These are phyloP conservation scores for Osmoderma eremita DNA, from an alignment of 2,888 invertebrate genomes.

Conservation along the genomic window DNA sequence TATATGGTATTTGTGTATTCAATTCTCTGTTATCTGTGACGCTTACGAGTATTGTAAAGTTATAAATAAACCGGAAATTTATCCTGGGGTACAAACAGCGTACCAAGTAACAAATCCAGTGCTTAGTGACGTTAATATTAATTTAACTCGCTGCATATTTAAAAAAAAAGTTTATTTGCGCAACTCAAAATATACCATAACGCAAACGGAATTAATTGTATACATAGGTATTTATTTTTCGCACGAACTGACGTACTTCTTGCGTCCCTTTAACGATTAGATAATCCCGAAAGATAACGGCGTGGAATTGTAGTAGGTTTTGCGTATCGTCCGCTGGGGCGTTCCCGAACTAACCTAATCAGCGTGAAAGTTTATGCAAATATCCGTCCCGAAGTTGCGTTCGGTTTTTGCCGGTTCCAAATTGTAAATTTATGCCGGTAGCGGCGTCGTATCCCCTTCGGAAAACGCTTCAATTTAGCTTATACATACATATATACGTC, in stretches of 20 bases:
- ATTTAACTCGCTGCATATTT: neutral
- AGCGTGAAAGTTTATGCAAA: constrained; percentile 34
- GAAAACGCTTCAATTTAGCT: constrained; percentile 20
- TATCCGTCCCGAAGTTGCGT: neutral
- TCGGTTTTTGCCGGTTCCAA: constrained; percentile 28
- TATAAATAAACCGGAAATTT: constrained; percentile 30
- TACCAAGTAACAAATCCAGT: constrained; percentile 14
- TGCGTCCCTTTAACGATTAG: constrained; percentile 33
- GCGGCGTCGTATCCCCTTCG: neutral
- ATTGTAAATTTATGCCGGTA: constrained; percentile 36
- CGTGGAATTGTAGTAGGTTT: constrained; percentile 9
- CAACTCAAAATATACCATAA: constrained; percentile 31
- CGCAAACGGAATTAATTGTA: constrained; percentile 14
- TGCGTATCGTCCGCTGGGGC: constrained; percentile 23
- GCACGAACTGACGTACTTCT: constrained; percentile 28
- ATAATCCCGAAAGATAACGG: constrained; percentile 25
- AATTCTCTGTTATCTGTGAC: constrained; percentile 17
- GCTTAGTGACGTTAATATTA: constrained; percentile 15
- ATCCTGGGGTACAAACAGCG: constrained; percentile 18
- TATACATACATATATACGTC: too few relatives aligned
- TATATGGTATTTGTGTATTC: constrained; percentile 2
- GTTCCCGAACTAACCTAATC: constrained; percentile 25
- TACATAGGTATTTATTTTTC: constrained; percentile 25
- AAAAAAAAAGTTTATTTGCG: constrained; percentile 25
- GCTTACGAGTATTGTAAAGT: constrained; percentile 6